These are phyloP conservation scores for Myotis planiceps DNA, from an alignment of 2,797 vertebrate genomes.

Conservation along the genomic window DNA sequence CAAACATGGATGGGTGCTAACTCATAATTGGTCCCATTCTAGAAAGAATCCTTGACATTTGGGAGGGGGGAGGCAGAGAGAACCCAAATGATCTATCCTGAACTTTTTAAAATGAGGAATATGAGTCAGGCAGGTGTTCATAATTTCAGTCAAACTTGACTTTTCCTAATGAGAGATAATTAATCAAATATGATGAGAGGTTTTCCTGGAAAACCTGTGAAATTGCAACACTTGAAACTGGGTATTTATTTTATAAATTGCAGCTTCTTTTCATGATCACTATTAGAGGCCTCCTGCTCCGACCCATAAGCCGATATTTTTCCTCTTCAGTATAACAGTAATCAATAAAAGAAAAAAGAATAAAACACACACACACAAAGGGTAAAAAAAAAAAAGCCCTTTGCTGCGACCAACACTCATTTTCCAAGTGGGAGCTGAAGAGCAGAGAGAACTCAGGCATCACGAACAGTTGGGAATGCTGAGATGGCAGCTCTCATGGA, in stretches of 20 bases:
- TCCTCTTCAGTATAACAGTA: neutral
- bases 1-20: neutral
- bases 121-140: neutral
- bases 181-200: neutral
- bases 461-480: neutral
- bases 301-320: neutral
- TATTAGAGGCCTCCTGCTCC: neutral
- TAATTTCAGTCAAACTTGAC: neutral
- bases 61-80: neutral
- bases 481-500: neutral
- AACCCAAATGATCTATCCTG: neutral
- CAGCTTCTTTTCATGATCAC: neutral
- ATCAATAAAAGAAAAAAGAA: neutral
- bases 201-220: neutral
- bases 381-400: neutral
- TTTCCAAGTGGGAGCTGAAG: neutral
- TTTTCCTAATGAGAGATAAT: neutral
- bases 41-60: neutral
- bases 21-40: neutral
- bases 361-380: neutral
- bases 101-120: neutral
- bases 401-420: neutral
- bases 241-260: neutral
- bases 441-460: neutral
- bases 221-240: neutral